A percentile compares a stretch with the other conserved stretches of the same genome.
phyloP scores from a whole-genome alignment of 2,888 invertebrate species.

The Hirtodrosophila cameraria region DNA sequence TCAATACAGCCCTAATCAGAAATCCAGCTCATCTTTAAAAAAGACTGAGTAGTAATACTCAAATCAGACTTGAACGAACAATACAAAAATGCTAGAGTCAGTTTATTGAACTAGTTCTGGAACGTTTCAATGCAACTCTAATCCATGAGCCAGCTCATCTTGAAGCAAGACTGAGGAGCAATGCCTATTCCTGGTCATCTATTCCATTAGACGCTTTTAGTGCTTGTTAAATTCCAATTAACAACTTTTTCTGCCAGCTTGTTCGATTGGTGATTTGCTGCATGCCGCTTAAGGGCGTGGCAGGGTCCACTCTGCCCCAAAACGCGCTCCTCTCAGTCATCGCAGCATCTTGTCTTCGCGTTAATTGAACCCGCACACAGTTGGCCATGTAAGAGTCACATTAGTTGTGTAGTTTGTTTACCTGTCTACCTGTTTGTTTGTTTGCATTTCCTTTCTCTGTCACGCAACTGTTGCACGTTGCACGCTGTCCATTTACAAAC shows the following conservation, averaged over 20 bases:
- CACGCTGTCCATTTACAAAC: conserved; percentile 15
- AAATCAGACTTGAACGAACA: too few species aligned
- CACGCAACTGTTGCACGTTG: conserved; percentile 62
- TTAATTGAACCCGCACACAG: conserved; percentile 78
- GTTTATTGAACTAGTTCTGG: too few species aligned
- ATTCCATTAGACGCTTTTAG: conserved; percentile 77
- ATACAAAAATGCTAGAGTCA: too few species aligned
- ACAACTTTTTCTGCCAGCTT: conserved; percentile 71
- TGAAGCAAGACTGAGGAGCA: neutral
- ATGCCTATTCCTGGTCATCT: conserved; percentile 34
- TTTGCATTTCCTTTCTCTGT: conserved; percentile 22
- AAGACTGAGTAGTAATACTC: too few species aligned
- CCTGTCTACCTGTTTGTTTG: conserved; percentile 30
- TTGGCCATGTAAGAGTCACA: conserved; percentile 55
- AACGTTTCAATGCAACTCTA: too few species aligned
- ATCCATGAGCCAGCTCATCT: conserved; percentile 4
- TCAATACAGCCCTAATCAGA: too few species aligned
- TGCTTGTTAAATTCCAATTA: conserved; percentile 82
- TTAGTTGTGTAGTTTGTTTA: conserved; percentile 69
- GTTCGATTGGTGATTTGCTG: conserved; percentile 49
- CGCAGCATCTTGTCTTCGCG: conserved; percentile 47
- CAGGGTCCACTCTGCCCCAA: conserved; percentile 12
- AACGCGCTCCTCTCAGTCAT: neutral
- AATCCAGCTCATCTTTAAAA: conserved; percentile 8
- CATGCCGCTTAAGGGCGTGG: conserved; percentile 47